phyloP scores from a whole-genome alignment of 35 echinoderm and acorn worm genomes.

The Lytechinus pictus region DNA sequence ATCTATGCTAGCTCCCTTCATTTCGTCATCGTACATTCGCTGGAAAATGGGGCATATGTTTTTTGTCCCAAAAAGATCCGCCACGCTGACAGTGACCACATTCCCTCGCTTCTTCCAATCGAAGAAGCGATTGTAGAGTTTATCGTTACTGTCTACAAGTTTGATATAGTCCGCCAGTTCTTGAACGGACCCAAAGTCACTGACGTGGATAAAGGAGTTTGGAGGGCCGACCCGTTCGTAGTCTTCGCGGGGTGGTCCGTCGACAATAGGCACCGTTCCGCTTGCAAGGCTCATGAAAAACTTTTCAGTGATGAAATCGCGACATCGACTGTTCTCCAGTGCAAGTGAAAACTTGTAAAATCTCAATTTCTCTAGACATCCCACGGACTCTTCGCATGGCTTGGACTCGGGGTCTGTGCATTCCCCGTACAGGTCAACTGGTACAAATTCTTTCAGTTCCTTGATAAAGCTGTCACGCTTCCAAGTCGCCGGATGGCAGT shows the following conservation, averaged over 20 bases:
- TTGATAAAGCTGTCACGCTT: constrained; percentile 58
- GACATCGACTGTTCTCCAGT: constrained; percentile 71
- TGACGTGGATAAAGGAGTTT: constrained; percentile 75
- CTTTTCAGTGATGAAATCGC: constrained; percentile 73
- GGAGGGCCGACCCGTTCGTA: constrained; percentile 65
- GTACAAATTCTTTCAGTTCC: constrained; percentile 51
- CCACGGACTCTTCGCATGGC: constrained; percentile 37
- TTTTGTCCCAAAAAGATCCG: not conserved
- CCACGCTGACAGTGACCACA: constrained; percentile 1
- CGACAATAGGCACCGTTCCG: constrained; percentile 69
- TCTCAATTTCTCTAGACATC: constrained; percentile 36
- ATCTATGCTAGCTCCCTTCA: not conserved
- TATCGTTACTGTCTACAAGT: constrained; percentile 55
- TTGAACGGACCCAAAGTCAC: constrained; percentile 56
- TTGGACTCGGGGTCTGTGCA: constrained; percentile 49
- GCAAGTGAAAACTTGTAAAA: constrained; percentile 77
- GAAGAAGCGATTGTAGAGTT: constrained; percentile 65
- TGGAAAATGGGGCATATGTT: constrained; percentile 20
- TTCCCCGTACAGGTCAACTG: constrained; percentile 61
- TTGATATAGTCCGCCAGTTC: constrained; percentile 61
- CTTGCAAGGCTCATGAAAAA: constrained; percentile 51
- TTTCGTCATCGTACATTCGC: constrained; percentile 13
- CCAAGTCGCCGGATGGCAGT: constrained; percentile 59
- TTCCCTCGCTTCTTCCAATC: constrained; percentile 65
- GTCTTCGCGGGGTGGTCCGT: constrained; percentile 49